phyloP scores from a whole-genome alignment of 2,888 invertebrate species.

The Epiperipatus broadwayi region DNA sequence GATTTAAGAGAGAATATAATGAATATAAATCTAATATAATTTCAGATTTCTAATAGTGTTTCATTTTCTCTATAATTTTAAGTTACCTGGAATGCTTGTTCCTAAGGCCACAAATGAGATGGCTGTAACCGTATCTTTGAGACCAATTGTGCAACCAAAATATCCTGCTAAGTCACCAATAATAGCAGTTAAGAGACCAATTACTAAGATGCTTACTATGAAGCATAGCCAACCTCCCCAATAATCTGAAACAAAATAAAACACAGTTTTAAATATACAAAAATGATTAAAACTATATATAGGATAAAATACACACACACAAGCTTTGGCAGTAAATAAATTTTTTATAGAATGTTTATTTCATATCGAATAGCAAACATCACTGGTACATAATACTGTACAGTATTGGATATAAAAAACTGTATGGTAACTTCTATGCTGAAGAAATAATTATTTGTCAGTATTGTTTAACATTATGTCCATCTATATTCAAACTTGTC shows the following conservation, averaged over 20 bases:
- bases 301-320: neutral
- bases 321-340: neutral
- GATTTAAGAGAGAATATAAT: no score
- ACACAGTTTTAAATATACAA: no score
- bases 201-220: slow-evolving; percentile 68
- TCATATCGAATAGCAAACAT: neutral
- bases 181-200: slow-evolving; percentile 82
- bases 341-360: no score
- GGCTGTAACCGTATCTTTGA: slow-evolving; percentile 91
- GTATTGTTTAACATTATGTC: no score
- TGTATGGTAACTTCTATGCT: no score
- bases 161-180: slow-evolving; percentile 93
- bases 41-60: no score
- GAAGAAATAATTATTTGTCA: no score
- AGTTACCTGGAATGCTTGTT: slow-evolving; percentile 91
- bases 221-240: slow-evolving; percentile 89
- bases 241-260: slow-evolving; percentile 43
- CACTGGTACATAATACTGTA: no score
- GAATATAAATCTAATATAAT: no score
- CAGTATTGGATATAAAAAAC: no score
- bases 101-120: slow-evolving; percentile 94
- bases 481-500: no score
- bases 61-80: no score
- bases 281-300: neutral
- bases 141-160: slow-evolving; percentile 90